Evolutionary conservation across 2,888 invertebrate species (phyloP).

Genomic region (Drosophila siamana): DNA sequence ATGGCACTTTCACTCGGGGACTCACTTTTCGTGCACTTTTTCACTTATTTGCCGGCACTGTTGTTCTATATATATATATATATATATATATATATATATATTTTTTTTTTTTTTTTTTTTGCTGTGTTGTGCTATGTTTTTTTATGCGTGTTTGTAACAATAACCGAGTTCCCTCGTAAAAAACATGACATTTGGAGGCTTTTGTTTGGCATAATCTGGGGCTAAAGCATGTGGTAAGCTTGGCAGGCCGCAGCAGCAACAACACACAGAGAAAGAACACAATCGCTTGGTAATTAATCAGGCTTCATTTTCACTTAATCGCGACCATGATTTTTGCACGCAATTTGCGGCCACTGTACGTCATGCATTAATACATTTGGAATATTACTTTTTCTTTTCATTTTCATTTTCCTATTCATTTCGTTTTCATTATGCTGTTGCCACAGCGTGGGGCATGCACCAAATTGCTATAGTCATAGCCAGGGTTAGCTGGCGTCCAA

Average conservation of each 20-base stretch:
- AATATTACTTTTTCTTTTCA: conserved; percentile 26
- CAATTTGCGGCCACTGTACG: conserved; percentile 34
- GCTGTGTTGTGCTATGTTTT: neutral
- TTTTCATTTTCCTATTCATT: conserved; percentile 32
- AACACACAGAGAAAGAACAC: conserved; percentile 8
- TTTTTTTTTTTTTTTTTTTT: neutral
- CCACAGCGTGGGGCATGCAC: conserved; percentile 39
- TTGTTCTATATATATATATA: no score
- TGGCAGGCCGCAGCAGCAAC: conserved; percentile 1
- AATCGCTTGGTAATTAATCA: conserved; percentile 67
- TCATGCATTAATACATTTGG: conserved; percentile 12
- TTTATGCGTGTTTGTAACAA: conserved; percentile 52
- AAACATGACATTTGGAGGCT: conserved; percentile 70
- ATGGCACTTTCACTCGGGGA: conserved; percentile 42
- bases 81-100: no score
- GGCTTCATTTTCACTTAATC: conserved; percentile 79
- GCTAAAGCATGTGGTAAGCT: conserved; percentile 41
- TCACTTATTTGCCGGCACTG: conserved; percentile 12
- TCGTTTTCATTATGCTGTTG: conserved; percentile 31
- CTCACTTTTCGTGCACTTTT: conserved; percentile 13
- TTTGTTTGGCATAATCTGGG: conserved; percentile 63
- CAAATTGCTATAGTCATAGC: conserved; percentile 31
- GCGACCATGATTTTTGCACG: conserved; percentile 75
- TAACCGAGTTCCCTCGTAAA: conserved; percentile 48
- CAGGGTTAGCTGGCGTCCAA: conserved; percentile 22